phyloP scores from a whole-genome alignment of 2,888 invertebrate genomes.

The Caradrina kadenii region DNA sequence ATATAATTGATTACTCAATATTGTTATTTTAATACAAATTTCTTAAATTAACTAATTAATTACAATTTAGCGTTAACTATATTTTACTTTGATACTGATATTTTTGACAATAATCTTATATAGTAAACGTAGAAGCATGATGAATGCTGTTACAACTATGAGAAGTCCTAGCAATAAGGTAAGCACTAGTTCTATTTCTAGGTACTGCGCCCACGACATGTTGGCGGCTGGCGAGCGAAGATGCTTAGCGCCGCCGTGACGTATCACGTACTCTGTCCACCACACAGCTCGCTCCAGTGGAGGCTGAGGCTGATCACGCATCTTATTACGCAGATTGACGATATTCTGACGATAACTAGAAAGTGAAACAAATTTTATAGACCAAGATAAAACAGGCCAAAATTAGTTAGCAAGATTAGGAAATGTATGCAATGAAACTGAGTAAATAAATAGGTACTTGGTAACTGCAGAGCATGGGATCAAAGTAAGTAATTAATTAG shows the following conservation, averaged over 20 bases:
- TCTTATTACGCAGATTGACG: constrained; percentile 26
- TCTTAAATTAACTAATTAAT: too few species aligned
- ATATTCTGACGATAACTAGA: constrained; percentile 53
- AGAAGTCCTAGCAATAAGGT: constrained; percentile 31
- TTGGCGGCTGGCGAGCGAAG: constrained; percentile 76
- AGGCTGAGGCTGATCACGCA: constrained; percentile 50
- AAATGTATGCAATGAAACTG: too few species aligned
- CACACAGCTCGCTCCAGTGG: constrained; percentile 79
- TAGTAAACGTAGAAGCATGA: background rate
- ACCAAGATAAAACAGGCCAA: background rate
- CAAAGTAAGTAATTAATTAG: too few species aligned
- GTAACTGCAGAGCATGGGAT: too few species aligned
- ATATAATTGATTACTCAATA: too few species aligned
- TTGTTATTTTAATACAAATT: too few species aligned
- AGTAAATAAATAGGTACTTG: too few species aligned
- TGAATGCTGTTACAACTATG: background rate
- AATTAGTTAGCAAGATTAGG: too few species aligned
- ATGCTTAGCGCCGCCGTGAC: constrained; percentile 80
- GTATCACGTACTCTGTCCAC: constrained; percentile 85
- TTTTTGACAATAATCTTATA: constrained; percentile 11
- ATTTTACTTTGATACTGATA: constrained; percentile 10
- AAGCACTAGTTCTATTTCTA: constrained; percentile 65
- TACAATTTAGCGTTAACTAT: constrained; percentile 1
- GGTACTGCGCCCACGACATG: constrained; percentile 64
- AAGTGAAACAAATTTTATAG: background rate